A percentile compares a stretch with the other conserved stretches of the same genome.
phyloP scores from a whole-genome alignment of 2,888 invertebrate genomes.

The Drosophila birchii region DNA sequence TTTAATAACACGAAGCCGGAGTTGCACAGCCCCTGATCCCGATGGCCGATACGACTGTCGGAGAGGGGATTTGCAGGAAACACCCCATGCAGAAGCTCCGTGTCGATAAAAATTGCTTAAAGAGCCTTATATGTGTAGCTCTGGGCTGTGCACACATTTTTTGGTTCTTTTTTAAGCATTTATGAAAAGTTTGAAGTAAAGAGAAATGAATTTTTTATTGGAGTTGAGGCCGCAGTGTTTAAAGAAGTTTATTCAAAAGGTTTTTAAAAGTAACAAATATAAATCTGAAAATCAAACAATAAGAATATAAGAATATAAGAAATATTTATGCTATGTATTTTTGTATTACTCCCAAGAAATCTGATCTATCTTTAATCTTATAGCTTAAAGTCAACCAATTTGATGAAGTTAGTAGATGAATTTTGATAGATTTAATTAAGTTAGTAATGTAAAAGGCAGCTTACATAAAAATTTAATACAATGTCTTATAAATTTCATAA shows the following conservation, averaged over 20 bases:
- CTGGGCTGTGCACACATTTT: slow-evolving; percentile 4
- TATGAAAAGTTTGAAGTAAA: slow-evolving; percentile 12
- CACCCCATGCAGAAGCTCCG: slow-evolving; percentile 43
- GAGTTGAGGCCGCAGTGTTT: neutral
- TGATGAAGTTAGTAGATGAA: neutral
- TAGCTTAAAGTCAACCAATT: neutral
- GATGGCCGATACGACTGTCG: slow-evolving; percentile 34
- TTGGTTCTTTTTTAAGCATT: neutral
- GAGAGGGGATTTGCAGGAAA: slow-evolving; percentile 13
- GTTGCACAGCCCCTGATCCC: slow-evolving; percentile 30
- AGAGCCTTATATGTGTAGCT: slow-evolving; percentile 53
- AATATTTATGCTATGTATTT: too few relatives aligned
- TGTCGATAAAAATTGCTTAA: slow-evolving; percentile 58
- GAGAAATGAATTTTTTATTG: neutral
- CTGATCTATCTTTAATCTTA: neutral
- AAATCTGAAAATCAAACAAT: neutral
- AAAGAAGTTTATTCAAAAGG: too few relatives aligned
- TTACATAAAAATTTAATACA: too few relatives aligned
- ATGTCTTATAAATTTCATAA: too few relatives aligned
- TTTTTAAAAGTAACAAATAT: neutral
- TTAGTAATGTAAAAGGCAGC: neutral
- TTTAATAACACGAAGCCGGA: slow-evolving; percentile 77
- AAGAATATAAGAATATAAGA: too few relatives aligned
- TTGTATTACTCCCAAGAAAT: neutral
- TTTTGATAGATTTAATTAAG: too few relatives aligned